Percentiles rank a stretch among this genome's conserved stretches.
phyloP scores from a whole-genome alignment of 2,888 invertebrate species.

The Anorthoa munda region DNA sequence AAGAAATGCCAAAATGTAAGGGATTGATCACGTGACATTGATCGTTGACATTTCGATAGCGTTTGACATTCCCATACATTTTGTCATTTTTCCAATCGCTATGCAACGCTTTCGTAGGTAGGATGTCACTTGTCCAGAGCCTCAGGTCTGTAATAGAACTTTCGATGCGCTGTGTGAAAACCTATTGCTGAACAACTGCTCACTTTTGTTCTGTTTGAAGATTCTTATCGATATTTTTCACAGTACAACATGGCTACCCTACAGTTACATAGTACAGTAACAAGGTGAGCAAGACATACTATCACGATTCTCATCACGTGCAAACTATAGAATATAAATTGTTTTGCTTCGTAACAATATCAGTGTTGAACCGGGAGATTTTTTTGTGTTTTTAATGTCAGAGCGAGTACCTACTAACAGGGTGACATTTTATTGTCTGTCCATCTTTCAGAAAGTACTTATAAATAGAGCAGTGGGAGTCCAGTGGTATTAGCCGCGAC shows the following conservation, averaged over 20 bases:
- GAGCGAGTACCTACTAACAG: not conserved
- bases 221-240: not conserved
- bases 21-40: too few relatives aligned
- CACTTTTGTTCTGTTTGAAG: not conserved
- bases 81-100: too few relatives aligned
- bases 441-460: not conserved
- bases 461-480: too few relatives aligned
- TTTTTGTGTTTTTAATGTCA: conserved; percentile 8
- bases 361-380: conserved; percentile 11
- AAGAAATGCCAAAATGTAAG: too few relatives aligned
- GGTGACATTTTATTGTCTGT: not conserved
- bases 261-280: conserved; percentile 16
- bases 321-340: conserved; percentile 61
- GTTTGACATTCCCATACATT: too few relatives aligned
- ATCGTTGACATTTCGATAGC: too few relatives aligned
- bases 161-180: not conserved
- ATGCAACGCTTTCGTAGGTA: too few relatives aligned
- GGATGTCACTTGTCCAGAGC: too few relatives aligned
- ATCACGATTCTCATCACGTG: conserved; percentile 62
- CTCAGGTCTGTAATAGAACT: not conserved
- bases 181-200: not conserved
- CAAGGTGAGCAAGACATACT: conserved; percentile 24
- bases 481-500: too few relatives aligned
- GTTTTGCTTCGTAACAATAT: conserved; percentile 49
- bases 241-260: conserved; percentile 40